Base-by-base conservation (phyloP, 2,797 vertebrate genomes). In the Mico argentatus region DNA sequence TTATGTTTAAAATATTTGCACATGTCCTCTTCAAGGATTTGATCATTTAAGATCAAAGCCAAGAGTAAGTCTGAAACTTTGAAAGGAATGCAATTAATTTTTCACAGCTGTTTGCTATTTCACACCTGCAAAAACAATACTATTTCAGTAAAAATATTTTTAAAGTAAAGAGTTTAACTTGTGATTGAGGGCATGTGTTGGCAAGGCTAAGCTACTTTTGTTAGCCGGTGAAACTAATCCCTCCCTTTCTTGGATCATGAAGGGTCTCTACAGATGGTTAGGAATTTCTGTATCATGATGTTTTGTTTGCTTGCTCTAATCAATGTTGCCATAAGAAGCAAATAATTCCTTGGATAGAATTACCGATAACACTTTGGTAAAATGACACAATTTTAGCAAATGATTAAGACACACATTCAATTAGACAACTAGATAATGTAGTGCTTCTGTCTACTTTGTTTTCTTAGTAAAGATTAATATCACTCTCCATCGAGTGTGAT, bases 301-400 rank as follows among this genome's bases (percentile, higher is more conserved):
- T 92, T 85, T 95, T 92, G 22, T 90, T 92, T 70, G 7, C 30
- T 96, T 93, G 57, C 13, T 55, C 95, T 94, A 70, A 83, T 94
- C 30, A 73, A 93, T 20, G 7, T 89, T 94, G 12, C 55, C 87
- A 52, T 64, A 36, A 36, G 76, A 94, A 91, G 15, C 27, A 75
- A 94, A 13, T 19, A 85, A 67, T 19, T 87, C 4, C 4, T 93
- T 76, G 26, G n/a, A 52, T 8, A 72, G 12, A 87, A 85, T 12
- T 30, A 27, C 12, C 26, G 50, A 33, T 50, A 91, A 26, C 24
- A 67, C 17, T 61, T 83, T 79, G 5, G 12, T 26, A 90, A 93
- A 96, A 70, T 93, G 39, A 57, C 10, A 67, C 1, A 33, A 36
- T 61, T 85, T 94, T 93, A 67, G 24, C n/a, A 48, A 81, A 57